Base-by-base conservation (phyloP, 2,113 vertebrate genomes). In the Argyrosomus japonicus region DNA sequence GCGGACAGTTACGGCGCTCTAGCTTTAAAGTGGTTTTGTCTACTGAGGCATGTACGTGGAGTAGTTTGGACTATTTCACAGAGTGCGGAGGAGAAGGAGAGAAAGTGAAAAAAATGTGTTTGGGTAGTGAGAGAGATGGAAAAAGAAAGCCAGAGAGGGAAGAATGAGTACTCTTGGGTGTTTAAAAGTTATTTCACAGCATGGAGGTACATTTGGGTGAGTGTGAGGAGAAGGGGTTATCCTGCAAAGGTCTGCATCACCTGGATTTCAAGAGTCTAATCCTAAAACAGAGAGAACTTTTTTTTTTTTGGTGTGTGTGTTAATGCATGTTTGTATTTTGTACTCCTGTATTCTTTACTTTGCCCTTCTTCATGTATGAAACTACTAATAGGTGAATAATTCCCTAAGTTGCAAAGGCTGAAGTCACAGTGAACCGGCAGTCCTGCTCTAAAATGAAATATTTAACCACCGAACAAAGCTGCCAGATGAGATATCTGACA, bases 11-110 rank as follows among this genome's bases (percentile, higher is more conserved):
- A 75, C 76, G 71, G 82, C 57, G 71, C 85, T 83, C 79, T 1
- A 54, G 62, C 73, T 65, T 90, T 89, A 89, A 91, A 92, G 89
- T 80, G 81, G 74, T 90, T 85, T 75, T 85, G 89, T 88, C 91
- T 87, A 85, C 87, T 67, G 90, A 88, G 92, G 86, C 88, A 60
- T 93, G 88, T 70, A 88, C 40, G 62, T 74, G 87, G 85, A 91
- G 87, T 69, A 87, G 85, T 85, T 89, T 82, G 87, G 86, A 88
- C 86, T 88, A 63, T 84, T 90, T 87, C 56, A 64, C 56, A 51
- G 74, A 68, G 75, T 63, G 71, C 8, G 19, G 61, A 74, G 43
- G 54, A 68, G 72, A 57, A 47, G 32, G 54, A 68, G 32, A 58
- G 60, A 62, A 57, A 36, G 61, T 50, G 58, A 64, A 78, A 48